Base-by-base conservation (phyloP, 2,888 invertebrate genomes). In the Beris chalybata region DNA sequence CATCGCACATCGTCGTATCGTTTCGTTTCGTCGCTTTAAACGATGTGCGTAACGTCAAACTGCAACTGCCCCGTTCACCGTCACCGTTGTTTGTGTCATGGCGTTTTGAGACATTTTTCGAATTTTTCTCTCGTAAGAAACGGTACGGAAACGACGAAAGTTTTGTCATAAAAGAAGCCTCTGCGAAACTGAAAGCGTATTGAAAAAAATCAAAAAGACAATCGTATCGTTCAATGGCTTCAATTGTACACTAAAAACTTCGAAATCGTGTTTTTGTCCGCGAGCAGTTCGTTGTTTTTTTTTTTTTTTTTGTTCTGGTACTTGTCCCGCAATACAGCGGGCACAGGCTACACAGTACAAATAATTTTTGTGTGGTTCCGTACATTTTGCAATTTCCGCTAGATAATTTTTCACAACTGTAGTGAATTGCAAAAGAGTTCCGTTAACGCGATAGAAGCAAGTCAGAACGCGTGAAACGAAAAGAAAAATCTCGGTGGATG, bases 81-180 rank as follows among this genome's bases (percentile, higher is more conserved):
- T 22, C 22, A 22, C 22, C 22, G 22, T 22, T 48, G 48, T 31
- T 59, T 54, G 54, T 64, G 54, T 64, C 45, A 64, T 64, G 64
- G 64, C 64, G 64, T 54, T 64, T 64, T 64, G 64, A 64, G 44
- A 44, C 64, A 61, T 52, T 61, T 29, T 54, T 30, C 48, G 48
- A 59, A 32, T 22, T 29, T 32, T 50, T 52, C 6, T 63, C 43
- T 48, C 48, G 13, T 12, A 6, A 11, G 52, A 3, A 38, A 9
- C 43, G 12, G n/a, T 22, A 47, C 5, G 30, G 9, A 4, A 45
- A 47, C 22, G 30, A 58, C 15, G 29, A 22, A 44, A 44, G n/a
- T 12, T 43, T 7, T 57, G 44, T 57, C 43, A 7, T 13, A n/a
- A 5, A 29, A 44, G 6, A 13, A 44, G 15, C 9, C 12, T 38